Conservation (phyloP, 2,797 vertebrate species). For the Platyrinchus mystaceus region DNA sequence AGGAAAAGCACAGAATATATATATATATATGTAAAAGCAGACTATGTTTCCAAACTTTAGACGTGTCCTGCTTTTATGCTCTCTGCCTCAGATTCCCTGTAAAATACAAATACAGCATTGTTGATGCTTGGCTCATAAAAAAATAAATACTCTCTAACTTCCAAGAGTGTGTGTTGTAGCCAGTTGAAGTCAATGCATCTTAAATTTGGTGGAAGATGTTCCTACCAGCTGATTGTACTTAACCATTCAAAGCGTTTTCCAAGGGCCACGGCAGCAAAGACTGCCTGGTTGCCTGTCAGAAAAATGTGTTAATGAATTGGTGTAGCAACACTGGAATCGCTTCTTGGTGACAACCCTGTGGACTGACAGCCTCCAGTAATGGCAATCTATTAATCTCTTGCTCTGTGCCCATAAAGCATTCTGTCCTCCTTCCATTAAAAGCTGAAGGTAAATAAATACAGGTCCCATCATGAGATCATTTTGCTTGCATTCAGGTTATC, state of each 20-base stretch:
- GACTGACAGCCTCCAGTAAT: not conserved
- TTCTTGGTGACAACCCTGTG: not conserved
- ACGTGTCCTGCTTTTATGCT: not conserved
- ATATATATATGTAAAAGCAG: not conserved
- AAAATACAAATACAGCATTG: not conserved
- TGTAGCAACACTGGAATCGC: not conserved
- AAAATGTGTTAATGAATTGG: not conserved
- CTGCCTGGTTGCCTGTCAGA: not conserved
- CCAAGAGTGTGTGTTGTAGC: fast-evolving
- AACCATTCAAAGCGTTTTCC: not conserved
- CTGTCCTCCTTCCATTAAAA: not conserved
- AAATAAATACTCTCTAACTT: not conserved
- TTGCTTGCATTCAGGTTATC: not conserved
- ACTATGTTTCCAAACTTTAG: not conserved
- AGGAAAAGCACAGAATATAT: not conserved
- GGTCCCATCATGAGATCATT: not conserved
- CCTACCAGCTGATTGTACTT: not conserved
- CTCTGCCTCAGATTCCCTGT: not conserved
- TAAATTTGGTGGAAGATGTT: not conserved
- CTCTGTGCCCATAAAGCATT: not conserved
- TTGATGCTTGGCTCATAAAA: not conserved
- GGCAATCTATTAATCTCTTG: constrained; percentile 3
- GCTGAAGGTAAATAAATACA: not conserved
- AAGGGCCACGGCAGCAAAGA: not conserved
- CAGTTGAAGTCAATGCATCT: not conserved